phyloP scores from a whole-genome alignment of 1,140 invertebrate genomes.

The Anoplolepis gracilipes region DNA sequence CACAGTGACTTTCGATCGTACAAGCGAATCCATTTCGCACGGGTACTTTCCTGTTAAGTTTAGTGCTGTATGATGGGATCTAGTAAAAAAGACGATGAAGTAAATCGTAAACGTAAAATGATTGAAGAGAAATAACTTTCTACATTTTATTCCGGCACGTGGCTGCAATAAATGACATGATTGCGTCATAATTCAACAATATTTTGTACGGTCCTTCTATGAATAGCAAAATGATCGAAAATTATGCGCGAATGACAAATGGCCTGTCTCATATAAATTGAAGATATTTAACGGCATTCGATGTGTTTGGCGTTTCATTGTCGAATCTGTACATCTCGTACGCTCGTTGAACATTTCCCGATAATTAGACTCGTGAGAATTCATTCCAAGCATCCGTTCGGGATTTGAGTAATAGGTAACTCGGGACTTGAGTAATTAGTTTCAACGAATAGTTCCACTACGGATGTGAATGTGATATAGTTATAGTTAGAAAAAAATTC shows the following conservation, averaged over 20 bases:
- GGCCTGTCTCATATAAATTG: constrained; percentile 34
- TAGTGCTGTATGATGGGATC: too few relatives aligned
- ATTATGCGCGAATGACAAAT: constrained; percentile 7
- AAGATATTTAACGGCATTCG: constrained; percentile 27
- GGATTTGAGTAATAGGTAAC: not conserved
- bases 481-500: not conserved
- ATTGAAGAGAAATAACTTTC: not conserved
- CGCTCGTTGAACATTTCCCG: constrained; percentile 30
- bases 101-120: not conserved
- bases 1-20: not conserved
- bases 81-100: not conserved
- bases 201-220: not conserved
- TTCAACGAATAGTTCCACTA: not conserved
- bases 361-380: constrained; percentile 44
- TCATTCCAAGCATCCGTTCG: constrained; percentile 14
- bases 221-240: not conserved
- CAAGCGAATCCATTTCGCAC: constrained; percentile 29
- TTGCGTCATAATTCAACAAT: not conserved
- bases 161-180: not conserved
- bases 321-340: not conserved
- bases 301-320: not conserved
- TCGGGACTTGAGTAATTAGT: constrained; percentile 24
- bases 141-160: not conserved
- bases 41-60: not conserved
- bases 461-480: not conserved